Conservation (phyloP, 2,797 vertebrate species). For the Astyanax mexicanus region DNA sequence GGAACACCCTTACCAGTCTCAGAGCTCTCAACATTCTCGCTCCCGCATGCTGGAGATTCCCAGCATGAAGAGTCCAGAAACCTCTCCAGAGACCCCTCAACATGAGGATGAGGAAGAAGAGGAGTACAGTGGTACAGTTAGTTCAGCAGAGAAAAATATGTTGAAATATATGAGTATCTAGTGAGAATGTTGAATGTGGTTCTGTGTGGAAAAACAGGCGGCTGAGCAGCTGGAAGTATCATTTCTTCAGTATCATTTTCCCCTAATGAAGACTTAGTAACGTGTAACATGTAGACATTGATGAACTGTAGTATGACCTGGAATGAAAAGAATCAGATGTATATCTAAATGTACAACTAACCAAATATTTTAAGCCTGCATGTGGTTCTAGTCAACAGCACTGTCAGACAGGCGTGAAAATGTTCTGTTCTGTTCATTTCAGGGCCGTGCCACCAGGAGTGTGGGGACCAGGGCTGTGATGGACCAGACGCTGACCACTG, state of each 20-base stretch:
- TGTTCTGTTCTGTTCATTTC: slow-evolving; percentile 29
- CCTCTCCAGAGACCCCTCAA: slow-evolving; percentile 66
- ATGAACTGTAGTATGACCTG: too few relatives aligned
- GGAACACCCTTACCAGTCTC: slow-evolving; percentile 77
- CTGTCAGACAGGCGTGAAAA: too few relatives aligned
- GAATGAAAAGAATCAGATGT: too few relatives aligned
- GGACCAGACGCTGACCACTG: slow-evolving; percentile 86
- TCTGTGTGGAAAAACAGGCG: too few relatives aligned
- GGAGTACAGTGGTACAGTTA: slow-evolving; percentile 82
- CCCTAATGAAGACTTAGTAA: too few relatives aligned
- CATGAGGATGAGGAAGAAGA: slow-evolving; percentile 83
- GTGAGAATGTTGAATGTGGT: too few relatives aligned
- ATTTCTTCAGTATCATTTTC: too few relatives aligned
- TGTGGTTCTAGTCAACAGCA: too few relatives aligned
- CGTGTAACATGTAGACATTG: too few relatives aligned
- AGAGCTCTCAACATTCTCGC: slow-evolving; percentile 65
- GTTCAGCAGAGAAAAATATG: neutral
- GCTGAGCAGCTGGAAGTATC: too few relatives aligned
- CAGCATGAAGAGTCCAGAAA: slow-evolving; percentile 38
- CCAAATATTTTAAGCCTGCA: too few relatives aligned
- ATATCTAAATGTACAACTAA: too few relatives aligned
- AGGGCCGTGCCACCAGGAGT: slow-evolving; percentile 87
- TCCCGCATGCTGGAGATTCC: slow-evolving; percentile 76
- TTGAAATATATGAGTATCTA: neutral
- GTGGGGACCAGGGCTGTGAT: slow-evolving; percentile 88